Base-by-base conservation (phyloP, 2,113 vertebrate species). In the Grammomys surdaster region DNA sequence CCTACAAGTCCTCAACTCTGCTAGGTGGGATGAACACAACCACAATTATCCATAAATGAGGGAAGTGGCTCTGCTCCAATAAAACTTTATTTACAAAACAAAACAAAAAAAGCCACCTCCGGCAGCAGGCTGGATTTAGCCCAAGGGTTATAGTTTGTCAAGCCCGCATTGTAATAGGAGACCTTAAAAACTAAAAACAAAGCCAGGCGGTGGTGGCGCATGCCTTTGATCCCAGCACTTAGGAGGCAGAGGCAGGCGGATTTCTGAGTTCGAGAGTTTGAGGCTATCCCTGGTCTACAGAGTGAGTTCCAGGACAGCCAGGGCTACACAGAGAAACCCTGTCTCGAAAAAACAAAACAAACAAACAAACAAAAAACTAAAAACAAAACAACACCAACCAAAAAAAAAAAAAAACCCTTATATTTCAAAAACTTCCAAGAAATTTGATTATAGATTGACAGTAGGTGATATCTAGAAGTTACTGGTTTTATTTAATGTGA, bases 61-160 rank as follows among this genome's bases (percentile, higher is more conserved):
- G 10, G 12, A 40, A 33, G 0, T 19, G 40, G 48, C 81, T 70
- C 69, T 69, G 28, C 80, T 51, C 60, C 60, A 77, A 63, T 82
- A 87, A 94, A 93, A 43, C 31, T 93, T 94, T 87, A 77, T 82
- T 93, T 56, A 82, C 40, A 93, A 73, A 88, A 54, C 60, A 67
- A 67, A 65, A 65, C 60, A 86, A 40, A n/a, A 67, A 63, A n/a
- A 19, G 0, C 13, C 40, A 70, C 92, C 56, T 26, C 36, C 51
- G 65, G 80, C 75, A 33, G 31, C 31, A 70, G 26, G n/a, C 63
- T 87, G 6, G 14, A 88, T 60, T 54, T 86, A 78, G 43, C 24
- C 40, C 48, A 56, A 63, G 19, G 70, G 5, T 8, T 80, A 19
- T 80, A 75, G 63, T 76, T 88, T 93, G 11, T 76, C 22, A 67